Base-by-base conservation (phyloP, 2,113 vertebrate species). In the Megaleporinus macrocephalus region DNA sequence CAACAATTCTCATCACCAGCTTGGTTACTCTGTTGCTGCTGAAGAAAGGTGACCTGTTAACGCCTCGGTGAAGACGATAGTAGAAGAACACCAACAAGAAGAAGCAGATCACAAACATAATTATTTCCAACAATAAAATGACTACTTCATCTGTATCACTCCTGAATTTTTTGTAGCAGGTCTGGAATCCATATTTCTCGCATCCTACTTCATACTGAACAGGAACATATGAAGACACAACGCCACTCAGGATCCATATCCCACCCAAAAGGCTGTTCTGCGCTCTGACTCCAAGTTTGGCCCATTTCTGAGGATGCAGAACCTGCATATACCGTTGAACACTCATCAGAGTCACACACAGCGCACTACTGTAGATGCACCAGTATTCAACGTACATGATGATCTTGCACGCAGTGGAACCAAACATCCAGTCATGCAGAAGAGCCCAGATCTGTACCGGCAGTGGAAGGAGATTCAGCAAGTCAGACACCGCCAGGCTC, bases 361-460 rank as follows among this genome's bases (percentile, higher is more conserved):
- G 90, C 63, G 93, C 82, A 51, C 93, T 94, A 4, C 90, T 88
- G 44, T 93, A 95, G 85, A 94, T 86, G 84, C 88, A 91, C 71
- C 90, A 91, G 83, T 94, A 92, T 55, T 93, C 69, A 2, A 91
- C 0, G 22, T 87, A 93, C 30, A 87, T 87, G 29, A 94, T 27
- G 0, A 80, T 36, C 87, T 91, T 93, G 87, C 93, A 95, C n/a
- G 79, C 26, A 7, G 0, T 2, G 0, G 81, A 5, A 14, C 90
- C 91, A 69, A 94, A 90, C 63, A 80, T 5, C 94, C 94, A 94
- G 0, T 84, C 77, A 13, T 83, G 79, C 7, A 87, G 85, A 29
- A 93, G 89, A 36, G 92, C 87, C 36, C 93, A 91, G 76, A 94
- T 93, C 91, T 91, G 94, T 2, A 94, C 1, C 0, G 93, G 94